Percentiles rank a stretch among this genome's conserved stretches.
phyloP scores from a whole-genome alignment of 2,113 vertebrate genomes.

The Chamaetylas fuelleborni region DNA sequence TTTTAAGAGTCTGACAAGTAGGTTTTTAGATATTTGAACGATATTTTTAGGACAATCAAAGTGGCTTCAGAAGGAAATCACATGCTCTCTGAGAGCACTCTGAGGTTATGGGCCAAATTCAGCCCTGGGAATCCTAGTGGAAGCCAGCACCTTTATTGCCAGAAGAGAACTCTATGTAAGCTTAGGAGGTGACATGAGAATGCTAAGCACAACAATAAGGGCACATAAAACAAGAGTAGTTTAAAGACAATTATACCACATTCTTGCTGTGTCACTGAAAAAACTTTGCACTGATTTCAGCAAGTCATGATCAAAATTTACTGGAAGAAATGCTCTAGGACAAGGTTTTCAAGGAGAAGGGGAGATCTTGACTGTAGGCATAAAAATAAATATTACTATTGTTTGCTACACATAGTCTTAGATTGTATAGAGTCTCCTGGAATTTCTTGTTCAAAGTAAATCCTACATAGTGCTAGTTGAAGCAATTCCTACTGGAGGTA shows the following conservation, averaged over 20 bases:
- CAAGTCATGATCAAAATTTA: neutral
- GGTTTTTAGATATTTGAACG: neutral
- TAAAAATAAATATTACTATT: neutral
- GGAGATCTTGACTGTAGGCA: neutral
- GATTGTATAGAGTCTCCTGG: neutral
- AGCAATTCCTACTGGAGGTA: neutral
- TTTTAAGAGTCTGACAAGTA: neutral
- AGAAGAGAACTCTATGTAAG: neutral
- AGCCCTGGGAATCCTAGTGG: neutral
- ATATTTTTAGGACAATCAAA: neutral
- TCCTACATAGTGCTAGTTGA: accelerated
- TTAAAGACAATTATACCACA: neutral
- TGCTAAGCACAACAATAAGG: neutral
- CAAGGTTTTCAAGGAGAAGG: neutral
- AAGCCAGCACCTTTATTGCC: neutral
- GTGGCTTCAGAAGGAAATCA: neutral
- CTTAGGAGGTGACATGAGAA: neutral
- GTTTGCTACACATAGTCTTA: neutral
- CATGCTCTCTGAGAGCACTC: neutral
- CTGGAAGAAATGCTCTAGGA: neutral
- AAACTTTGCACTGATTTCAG: neutral
- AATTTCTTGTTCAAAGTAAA: neutral
- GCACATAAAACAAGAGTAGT: neutral
- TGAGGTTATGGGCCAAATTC: neutral
- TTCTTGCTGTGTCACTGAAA: neutral